phyloP scores from a whole-genome alignment of 2,797 vertebrate species.

The Emydoidea blandingii region DNA sequence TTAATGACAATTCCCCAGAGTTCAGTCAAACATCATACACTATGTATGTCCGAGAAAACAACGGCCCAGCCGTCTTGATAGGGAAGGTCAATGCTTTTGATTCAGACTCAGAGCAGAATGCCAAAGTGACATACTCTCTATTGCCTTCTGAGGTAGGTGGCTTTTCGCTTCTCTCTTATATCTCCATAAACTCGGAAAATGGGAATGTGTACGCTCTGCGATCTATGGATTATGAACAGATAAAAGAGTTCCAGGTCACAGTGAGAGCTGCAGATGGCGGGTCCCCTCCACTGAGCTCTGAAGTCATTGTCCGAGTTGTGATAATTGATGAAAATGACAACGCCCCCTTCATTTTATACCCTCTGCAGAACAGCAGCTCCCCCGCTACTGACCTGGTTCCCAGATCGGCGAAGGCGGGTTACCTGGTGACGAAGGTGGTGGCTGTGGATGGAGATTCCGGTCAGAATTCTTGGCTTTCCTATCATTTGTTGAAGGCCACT shows the following conservation, averaged over 20 bases:
- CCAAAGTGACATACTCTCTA: conserved; percentile 3
- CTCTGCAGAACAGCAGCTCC: too few species aligned
- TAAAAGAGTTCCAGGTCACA: conserved; percentile 68
- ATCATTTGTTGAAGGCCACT: conserved; percentile 81
- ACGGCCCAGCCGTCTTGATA: conserved; percentile 42
- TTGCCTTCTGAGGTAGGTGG: not conserved
- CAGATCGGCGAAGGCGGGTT: conserved; percentile 60
- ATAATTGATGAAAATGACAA: not conserved
- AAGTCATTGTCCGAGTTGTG: not conserved
- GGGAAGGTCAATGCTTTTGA: conserved; percentile 53
- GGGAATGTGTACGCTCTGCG: conserved; percentile 71
- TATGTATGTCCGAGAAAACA: conserved; percentile 56
- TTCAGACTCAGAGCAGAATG: conserved; percentile 25
- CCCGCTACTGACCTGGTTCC: not conserved
- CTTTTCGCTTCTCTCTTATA: conserved; percentile 57
- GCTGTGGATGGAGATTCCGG: conserved; percentile 86
- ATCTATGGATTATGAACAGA: conserved; percentile 76
- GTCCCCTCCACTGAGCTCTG: not conserved
- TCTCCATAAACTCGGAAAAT: conserved; percentile 77
- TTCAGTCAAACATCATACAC: conserved; percentile 37
- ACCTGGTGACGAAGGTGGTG: conserved; percentile 89
- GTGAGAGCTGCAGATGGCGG: conserved; percentile 67
- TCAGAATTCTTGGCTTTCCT: conserved; percentile 87
- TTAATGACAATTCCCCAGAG: conserved; percentile 60
- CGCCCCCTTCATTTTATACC: too few species aligned